Evolutionary conservation across 2,888 invertebrate species (phyloP).

Genomic region (Podabrus alpinus): DNA sequence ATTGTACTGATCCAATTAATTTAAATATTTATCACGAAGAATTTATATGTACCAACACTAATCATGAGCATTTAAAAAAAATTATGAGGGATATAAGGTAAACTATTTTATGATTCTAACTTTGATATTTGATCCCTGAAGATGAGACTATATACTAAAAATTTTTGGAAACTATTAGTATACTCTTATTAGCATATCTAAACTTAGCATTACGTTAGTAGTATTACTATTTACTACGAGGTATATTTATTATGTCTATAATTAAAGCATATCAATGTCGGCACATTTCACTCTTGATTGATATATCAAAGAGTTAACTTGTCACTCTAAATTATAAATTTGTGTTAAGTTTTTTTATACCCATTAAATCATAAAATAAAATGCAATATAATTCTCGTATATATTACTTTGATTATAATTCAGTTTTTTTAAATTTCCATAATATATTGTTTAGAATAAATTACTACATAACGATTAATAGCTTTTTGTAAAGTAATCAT

Average conservation of each 20-base stretch:
- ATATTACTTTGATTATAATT: neutral
- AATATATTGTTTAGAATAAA: too few species aligned
- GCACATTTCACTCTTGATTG: neutral
- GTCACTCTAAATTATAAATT: neutral
- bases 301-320: neutral
- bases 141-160: too few species aligned
- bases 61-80: slow-evolving; percentile 31
- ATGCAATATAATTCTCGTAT: neutral
- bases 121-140: neutral
- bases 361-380: neutral
- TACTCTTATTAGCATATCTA: neutral
- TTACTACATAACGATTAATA: too few species aligned
- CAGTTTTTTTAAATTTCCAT: neutral
- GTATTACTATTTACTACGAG: slow-evolving; percentile 56
- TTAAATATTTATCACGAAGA: slow-evolving; percentile 70
- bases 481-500: too few species aligned
- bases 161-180: neutral
- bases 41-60: slow-evolving; percentile 66
- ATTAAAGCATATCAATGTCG: neutral
- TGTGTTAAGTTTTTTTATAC: neutral
- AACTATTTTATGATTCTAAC: neutral
- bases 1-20: slow-evolving; percentile 63
- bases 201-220: neutral
- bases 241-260: slow-evolving; percentile 40
- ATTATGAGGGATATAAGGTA: neutral